Conservation (phyloP, 2,888 invertebrate species). For the Prionchulus punctatus region DNA sequence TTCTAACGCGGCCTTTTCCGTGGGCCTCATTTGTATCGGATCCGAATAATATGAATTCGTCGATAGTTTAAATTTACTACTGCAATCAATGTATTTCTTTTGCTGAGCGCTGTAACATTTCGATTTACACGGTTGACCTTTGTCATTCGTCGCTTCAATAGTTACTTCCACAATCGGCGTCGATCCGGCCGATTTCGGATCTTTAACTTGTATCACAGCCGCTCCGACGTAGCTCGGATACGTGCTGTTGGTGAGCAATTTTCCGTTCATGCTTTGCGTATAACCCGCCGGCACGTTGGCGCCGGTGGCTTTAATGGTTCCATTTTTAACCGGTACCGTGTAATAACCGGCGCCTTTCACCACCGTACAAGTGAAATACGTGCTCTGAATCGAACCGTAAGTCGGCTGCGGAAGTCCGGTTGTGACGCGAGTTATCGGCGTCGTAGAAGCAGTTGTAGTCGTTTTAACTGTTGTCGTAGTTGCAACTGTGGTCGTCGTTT, state of each 20-base stretch:
- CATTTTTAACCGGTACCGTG: no score
- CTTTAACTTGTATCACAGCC: background rate
- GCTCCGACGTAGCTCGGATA: background rate
- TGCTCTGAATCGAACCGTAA: no score
- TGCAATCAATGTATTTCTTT: background rate
- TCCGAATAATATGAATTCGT: background rate
- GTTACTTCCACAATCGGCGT: background rate
- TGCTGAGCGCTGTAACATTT: background rate
- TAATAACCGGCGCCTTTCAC: background rate
- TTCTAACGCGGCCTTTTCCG: constrained; percentile 13
- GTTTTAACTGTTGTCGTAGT: no score
- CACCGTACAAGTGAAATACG: background rate
- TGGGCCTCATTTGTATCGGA: background rate
- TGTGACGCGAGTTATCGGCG: no score
- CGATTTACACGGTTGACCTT: background rate
- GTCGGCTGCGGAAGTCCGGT: no score
- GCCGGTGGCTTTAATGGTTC: no score
- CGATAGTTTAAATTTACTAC: background rate
- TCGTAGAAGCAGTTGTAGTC: no score
- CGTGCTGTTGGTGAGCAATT: no score
- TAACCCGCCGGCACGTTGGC: no score
- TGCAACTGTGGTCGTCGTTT: no score
- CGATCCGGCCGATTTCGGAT: background rate
- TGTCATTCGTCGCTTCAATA: background rate
- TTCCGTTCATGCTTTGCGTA: no score